Evolutionary conservation across 1,140 invertebrate species (phyloP).

Genomic region (Agraylea sexmaculata): DNA sequence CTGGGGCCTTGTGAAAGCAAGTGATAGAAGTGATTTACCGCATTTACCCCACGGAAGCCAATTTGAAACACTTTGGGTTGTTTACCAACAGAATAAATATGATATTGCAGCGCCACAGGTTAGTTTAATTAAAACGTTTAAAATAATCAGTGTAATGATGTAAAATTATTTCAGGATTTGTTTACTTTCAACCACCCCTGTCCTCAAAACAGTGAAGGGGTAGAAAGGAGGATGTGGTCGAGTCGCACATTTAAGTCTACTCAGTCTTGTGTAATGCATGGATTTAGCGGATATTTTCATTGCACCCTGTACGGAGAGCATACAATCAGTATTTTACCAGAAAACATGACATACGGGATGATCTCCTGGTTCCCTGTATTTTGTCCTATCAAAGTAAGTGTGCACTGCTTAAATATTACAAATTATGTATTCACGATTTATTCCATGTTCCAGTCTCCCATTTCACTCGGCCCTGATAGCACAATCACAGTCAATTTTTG

Average conservation of each 20-base stretch:
- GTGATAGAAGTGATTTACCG: slow-evolving; percentile 21
- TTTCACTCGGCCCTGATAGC: slow-evolving; percentile 56
- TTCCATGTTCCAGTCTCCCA: slow-evolving; percentile 51
- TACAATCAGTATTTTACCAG: slow-evolving; percentile 78
- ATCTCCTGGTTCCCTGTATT: slow-evolving; percentile 96
- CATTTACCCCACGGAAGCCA: slow-evolving; percentile 36
- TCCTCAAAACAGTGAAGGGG: slow-evolving; percentile 52
- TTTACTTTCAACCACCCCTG: slow-evolving; percentile 90
- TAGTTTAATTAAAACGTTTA: slow-evolving; percentile 3
- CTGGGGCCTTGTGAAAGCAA: slow-evolving; percentile 35
- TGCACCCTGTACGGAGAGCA: slow-evolving; percentile 74
- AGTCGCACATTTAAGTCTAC: slow-evolving; percentile 55
- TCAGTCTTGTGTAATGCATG: slow-evolving; percentile 74
- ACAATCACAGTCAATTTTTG: slow-evolving; percentile 76
- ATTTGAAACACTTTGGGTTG: slow-evolving; percentile 86
- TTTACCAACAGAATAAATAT: slow-evolving; percentile 83
- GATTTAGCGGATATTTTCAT: slow-evolving; percentile 93
- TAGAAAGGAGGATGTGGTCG: slow-evolving; percentile 69
- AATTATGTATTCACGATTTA: slow-evolving; percentile 10
- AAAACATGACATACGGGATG: slow-evolving; percentile 80
- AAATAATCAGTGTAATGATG: not conserved
- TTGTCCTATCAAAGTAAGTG: slow-evolving; percentile 71
- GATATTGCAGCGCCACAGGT: slow-evolving; percentile 65
- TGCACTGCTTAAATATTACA: not conserved
- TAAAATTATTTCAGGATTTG: slow-evolving; percentile 36